Percentiles rank a stretch among this genome's conserved stretches.
phyloP scores from a whole-genome alignment of 1,140 invertebrate genomes.

The Holcopasites calliopsidis region DNA sequence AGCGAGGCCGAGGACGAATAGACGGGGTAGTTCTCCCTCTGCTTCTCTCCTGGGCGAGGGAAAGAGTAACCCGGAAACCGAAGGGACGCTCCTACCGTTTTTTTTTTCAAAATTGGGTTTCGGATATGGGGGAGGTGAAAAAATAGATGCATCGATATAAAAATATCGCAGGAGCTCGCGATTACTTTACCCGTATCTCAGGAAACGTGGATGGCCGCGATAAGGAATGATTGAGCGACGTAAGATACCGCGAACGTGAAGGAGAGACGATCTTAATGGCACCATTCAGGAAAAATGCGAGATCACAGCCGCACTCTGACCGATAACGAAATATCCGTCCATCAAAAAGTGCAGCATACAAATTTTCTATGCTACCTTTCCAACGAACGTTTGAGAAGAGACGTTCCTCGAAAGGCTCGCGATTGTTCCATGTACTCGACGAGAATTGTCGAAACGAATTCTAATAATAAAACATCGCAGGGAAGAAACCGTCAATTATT shows the following conservation, averaged over 20 bases:
- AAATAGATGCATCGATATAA: conserved; percentile 50
- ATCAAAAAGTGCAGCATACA: no score
- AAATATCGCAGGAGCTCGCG: conserved; percentile 48
- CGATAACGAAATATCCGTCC: no score
- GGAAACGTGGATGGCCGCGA: conserved; percentile 7
- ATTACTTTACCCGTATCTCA: conserved; percentile 39
- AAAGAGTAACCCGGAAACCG: background rate
- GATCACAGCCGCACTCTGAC: background rate
- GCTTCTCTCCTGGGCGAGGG: background rate
- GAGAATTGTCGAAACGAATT: no score
- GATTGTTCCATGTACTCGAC: no score
- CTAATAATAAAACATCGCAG: no score
- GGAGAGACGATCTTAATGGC: conserved; percentile 7
- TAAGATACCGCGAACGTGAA: conserved; percentile 20
- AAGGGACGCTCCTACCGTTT: background rate
- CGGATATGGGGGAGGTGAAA: no score
- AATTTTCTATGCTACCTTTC: no score
- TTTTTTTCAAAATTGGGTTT: no score
- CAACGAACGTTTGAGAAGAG: no score
- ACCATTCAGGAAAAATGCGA: background rate
- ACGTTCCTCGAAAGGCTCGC: no score
- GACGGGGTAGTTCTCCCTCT: background rate
- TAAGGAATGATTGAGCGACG: conserved; percentile 31
- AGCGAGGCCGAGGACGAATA: background rate
- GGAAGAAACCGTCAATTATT: no score